A percentile compares a stretch with the other conserved stretches of the same genome.
Evolutionary conservation across 2,113 vertebrate genomes (phyloP).

Genomic region (Albula goreensis): DNA sequence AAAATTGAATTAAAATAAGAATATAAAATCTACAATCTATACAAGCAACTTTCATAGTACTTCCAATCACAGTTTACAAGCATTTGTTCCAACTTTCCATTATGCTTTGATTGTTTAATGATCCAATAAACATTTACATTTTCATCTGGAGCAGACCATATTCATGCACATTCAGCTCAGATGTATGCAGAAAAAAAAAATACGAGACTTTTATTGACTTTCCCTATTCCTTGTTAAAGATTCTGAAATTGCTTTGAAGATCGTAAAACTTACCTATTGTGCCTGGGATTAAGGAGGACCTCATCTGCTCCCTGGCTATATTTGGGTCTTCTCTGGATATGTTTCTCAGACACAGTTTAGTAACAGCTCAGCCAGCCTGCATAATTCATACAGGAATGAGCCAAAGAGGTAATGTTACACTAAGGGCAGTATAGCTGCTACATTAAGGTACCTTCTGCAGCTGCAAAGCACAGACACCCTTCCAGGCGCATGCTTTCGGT

Average conservation of each 20-base stretch:
- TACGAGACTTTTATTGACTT: background rate
- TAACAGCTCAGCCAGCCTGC: conserved; percentile 74
- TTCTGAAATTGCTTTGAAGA: background rate
- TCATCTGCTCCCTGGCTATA: conserved; percentile 36
- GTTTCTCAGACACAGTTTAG: conserved; percentile 76
- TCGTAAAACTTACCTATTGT: conserved; percentile 21
- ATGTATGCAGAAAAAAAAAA: background rate
- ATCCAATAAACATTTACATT: background rate
- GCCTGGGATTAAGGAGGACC: background rate
- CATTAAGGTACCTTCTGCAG: conserved; percentile 65
- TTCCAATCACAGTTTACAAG: too few relatives aligned
- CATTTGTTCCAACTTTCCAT: background rate
- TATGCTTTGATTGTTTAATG: background rate
- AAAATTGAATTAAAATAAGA: background rate
- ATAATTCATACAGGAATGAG: conserved; percentile 82
- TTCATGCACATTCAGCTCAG: background rate
- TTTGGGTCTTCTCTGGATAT: conserved; percentile 66
- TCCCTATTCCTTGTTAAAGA: background rate
- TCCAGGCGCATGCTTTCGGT: conserved; percentile 44
- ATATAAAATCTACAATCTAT: background rate
- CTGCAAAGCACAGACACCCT: conserved; percentile 45
- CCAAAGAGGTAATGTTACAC: conserved; percentile 81
- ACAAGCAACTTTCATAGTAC: too few relatives aligned
- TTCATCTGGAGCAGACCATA: background rate
- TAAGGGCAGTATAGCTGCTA: conserved; percentile 60